Conservation (phyloP, 2,113 vertebrate species). For the Ammodytes dubius region DNA sequence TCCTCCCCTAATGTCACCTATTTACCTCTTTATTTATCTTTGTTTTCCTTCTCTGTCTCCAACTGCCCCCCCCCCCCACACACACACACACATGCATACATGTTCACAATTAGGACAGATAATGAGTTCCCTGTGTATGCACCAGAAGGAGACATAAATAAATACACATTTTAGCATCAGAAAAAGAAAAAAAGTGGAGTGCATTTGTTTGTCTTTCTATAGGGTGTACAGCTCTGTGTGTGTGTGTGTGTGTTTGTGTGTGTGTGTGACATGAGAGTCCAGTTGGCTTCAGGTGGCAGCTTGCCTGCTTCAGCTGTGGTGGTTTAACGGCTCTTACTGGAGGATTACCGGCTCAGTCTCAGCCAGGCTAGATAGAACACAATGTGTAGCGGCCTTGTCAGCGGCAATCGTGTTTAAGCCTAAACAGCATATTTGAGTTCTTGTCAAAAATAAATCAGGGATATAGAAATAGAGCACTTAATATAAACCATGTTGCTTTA, state of each 20-base stretch:
- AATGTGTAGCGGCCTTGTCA: constrained; percentile 5
- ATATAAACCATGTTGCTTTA: not conserved
- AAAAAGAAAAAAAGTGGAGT: not conserved
- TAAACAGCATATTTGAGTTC: constrained; percentile 22
- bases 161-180: constrained; percentile 3
- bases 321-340: constrained; percentile 72
- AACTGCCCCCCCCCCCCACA: not conserved
- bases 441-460: not conserved
- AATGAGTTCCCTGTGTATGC: not conserved
- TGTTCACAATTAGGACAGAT: constrained; percentile 11
- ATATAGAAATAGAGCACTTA: not conserved
- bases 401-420: constrained; percentile 30
- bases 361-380: constrained; percentile 34
- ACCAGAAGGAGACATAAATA: not conserved
- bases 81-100: not conserved
- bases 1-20: constrained; percentile 12
- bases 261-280: constrained; percentile 52
- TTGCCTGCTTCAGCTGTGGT: constrained; percentile 71
- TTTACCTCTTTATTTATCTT: constrained; percentile 21
- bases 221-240: constrained; percentile 13
- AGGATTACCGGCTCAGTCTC: constrained; percentile 71
- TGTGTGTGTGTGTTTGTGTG: constrained; percentile 23
- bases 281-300: constrained; percentile 72
- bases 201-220: constrained; percentile 36
- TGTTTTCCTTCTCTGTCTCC: constrained; percentile 2